Conservation (phyloP, 2,113 vertebrate genomes). For the Pelodiscus sinensis region DNA sequence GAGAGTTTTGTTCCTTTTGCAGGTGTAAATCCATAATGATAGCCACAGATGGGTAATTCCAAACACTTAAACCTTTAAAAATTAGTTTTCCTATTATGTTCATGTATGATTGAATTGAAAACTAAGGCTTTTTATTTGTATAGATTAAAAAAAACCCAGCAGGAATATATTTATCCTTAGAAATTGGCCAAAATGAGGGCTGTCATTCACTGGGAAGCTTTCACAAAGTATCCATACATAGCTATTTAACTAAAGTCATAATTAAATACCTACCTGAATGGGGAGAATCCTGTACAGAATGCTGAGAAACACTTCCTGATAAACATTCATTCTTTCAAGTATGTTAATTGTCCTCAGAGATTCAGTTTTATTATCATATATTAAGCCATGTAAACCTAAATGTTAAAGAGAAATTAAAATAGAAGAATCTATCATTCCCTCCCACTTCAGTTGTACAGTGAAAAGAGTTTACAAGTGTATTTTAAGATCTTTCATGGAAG, state of each 20-base stretch:
- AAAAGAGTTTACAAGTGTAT: constrained; percentile 66
- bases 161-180: constrained; percentile 33
- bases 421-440: constrained; percentile 62
- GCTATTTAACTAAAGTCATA: constrained; percentile 34
- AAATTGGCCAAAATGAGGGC: constrained; percentile 1
- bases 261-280: constrained; percentile 86
- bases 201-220: constrained; percentile 37
- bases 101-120: neutral
- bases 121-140: neutral
- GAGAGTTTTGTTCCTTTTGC: neutral
- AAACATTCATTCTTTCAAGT: constrained; percentile 97
- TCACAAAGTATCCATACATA: constrained; percentile 40
- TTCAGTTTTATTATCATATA: constrained; percentile 97
- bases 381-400: constrained; percentile 90
- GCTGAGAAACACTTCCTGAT: constrained; percentile 96
- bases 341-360: constrained; percentile 98
- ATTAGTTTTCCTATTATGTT: neutral
- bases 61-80: neutral
- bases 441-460: constrained; percentile 61
- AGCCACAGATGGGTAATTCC: neutral
- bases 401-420: constrained; percentile 70
- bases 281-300: constrained; percentile 91
- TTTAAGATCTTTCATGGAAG: constrained; percentile 62
- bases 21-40: neutral
- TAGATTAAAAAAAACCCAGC: constrained; percentile 3